Evolutionary conservation across 64 coral and sea anemone species (phyloP), one percentile per base, ranked within the genome.

Genomic region (Stichodactyla mertensii): DNA sequence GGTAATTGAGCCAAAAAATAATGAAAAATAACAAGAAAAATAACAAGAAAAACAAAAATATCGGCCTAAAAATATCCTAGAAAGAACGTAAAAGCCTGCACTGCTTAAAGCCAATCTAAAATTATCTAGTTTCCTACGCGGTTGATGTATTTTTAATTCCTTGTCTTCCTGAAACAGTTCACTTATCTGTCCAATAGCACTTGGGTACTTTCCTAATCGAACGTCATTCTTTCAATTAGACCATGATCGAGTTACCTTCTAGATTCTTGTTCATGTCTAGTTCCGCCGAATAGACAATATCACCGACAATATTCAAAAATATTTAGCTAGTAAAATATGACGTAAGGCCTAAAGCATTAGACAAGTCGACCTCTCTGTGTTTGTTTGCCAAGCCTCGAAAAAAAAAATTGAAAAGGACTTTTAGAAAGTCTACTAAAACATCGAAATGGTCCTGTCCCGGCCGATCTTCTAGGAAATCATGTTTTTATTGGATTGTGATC

Each of bases 131-230:
- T 27, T 13, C 22, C 66, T 71, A 31, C 9, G 24, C 69, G 69
- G 10, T 74, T 26, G 69, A 27, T 74, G 24, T 74, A 74, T 74
- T 74, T 31, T 74, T 74, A 74, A 74, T 74, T 74, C 69, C 69
- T 74, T 74, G n/a, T 31, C 69, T 74, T 74, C 69, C 69, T 74
- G 69, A 74, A 66, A 74, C 69, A 36, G 24, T 74, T 74, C 69
- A 69, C 69, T 74, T 36, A 74, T 74, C 69, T 74, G 7, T 36
- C 10, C 6, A 61, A 66, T 9, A n/a, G 69, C 69, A 31, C 69
- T 74, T 74, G 24, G 26, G 24, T 4, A 31, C 69, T 74, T 74
- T 31, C 26, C 8, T 74, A 69, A 69, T 74, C 23, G 24, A 8
- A 74, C 69, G 69, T 74, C 69, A 74, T 74, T 74, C 69, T 74